These are phyloP conservation scores for Brassicogethes aeneus DNA, from an alignment of 2,888 invertebrate genomes.

Conservation along the genomic window DNA sequence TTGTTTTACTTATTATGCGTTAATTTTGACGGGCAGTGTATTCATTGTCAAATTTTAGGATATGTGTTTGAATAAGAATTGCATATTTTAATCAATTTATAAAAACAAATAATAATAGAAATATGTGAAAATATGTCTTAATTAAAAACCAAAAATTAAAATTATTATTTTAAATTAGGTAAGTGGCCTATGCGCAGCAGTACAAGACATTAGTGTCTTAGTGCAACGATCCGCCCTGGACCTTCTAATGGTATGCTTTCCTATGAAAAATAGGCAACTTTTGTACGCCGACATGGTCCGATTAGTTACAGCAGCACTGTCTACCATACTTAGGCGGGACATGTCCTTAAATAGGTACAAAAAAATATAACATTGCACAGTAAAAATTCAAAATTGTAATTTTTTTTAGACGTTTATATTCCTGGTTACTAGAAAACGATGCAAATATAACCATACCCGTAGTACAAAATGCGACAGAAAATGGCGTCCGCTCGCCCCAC, in stretches of 20 bases:
- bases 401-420: conserved; percentile 58
- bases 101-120: too few relatives aligned
- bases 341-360: conserved; percentile 76
- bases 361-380: too few relatives aligned
- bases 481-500: conserved; percentile 15
- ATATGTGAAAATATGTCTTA: not conserved
- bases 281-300: conserved; percentile 59
- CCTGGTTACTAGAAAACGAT: conserved; percentile 74
- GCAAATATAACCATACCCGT: conserved; percentile 41
- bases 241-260: conserved; percentile 72
- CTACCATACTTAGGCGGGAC: conserved; percentile 70
- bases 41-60: too few relatives aligned
- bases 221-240: conserved; percentile 82
- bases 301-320: conserved; percentile 63
- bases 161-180: conserved; percentile 44
- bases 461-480: conserved; percentile 17
- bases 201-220: conserved; percentile 70
- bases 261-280: conserved; percentile 70
- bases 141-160: not conserved
- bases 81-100: too few relatives aligned
- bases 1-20: too few relatives aligned
- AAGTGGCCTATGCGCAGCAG: conserved; percentile 65
- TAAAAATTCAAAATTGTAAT: conserved; percentile 4
- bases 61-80: too few relatives aligned
- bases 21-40: too few relatives aligned